Base-by-base conservation (phyloP, 1,140 invertebrate genomes). In the Panagrolaimus sp. region DNA sequence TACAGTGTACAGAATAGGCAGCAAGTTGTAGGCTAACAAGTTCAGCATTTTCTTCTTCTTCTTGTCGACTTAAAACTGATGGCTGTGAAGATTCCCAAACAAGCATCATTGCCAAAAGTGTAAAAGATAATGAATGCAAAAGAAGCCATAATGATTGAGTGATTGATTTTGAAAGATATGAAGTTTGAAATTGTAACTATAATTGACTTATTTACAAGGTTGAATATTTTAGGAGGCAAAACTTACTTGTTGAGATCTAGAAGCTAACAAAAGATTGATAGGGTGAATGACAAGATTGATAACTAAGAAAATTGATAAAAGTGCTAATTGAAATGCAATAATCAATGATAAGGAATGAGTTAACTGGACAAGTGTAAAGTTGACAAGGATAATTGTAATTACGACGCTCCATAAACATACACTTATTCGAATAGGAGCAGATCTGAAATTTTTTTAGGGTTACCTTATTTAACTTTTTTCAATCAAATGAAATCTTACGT, bases 101-200 rank as follows among this genome's bases (percentile, higher is more conserved):
- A 14, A 68, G 42, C 67, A 68, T 68, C 57, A 68, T 68, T 13
- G 67, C 67, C 16, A 68, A 47, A 23, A 68, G 23, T n/a, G 67
- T 68, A 16, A 68, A 68, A 16, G 23, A 42, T n/a, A 68, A 64
- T 68, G n/a, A 38, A 25, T 68, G 67, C 9, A 68, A 23, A 16
- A 68, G 27, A 4, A 68, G 51, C 57, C 67, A 68, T 2, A 68
- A 16, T 2, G 67, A 68, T 65, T 68, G 53, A 14, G 67, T 68
- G 5, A 68, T 68, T 7, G 67, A 63, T 38, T 25, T 68, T 11
- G 20, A 23, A 14, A 68, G 57, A 63, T 42, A 48, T 11, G 57
- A 4, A 23, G 9, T 63, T 38, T 38, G 31, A 38, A 38, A 4
- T 38, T 38, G 31, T 38, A 38, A 38, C 65, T 43, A 63, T 13